phyloP scores from a whole-genome alignment of 2,113 vertebrate genomes.

The Sapayoa aenigma region DNA sequence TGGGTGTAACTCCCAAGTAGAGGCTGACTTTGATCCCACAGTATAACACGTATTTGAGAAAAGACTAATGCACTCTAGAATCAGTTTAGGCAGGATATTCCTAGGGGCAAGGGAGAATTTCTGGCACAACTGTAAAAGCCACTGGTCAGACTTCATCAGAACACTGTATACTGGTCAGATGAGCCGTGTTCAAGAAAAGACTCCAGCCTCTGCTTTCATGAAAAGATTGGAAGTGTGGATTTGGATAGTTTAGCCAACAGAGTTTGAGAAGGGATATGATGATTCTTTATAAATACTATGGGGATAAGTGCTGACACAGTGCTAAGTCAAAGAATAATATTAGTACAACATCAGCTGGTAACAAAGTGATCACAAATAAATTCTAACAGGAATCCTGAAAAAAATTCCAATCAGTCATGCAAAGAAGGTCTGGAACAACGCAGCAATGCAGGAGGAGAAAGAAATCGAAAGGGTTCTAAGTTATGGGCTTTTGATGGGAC shows the following conservation, averaged over 20 bases:
- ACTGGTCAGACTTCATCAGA: background rate
- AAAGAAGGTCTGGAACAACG: background rate
- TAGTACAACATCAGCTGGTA: background rate
- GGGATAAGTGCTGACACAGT: background rate
- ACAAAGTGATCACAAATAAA: background rate
- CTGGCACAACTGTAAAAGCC: background rate
- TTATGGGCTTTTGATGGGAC: background rate
- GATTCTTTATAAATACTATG: background rate
- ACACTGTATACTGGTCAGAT: background rate
- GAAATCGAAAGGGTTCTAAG: background rate
- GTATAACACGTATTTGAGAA: background rate
- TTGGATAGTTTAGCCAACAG: background rate
- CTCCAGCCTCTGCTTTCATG: background rate
- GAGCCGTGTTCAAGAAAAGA: background rate
- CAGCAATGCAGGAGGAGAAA: background rate
- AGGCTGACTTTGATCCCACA: background rate
- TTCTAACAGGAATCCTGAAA: background rate
- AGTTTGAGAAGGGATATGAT: background rate
- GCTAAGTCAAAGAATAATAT: background rate
- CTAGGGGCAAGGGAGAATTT: background rate
- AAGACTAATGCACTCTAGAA: background rate
- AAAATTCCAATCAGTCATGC: background rate
- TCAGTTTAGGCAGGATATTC: background rate
- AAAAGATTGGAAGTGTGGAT: background rate
- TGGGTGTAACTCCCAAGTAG: background rate